Conservation (phyloP, 2,797 vertebrate species). For the Gallinago stenura region DNA sequence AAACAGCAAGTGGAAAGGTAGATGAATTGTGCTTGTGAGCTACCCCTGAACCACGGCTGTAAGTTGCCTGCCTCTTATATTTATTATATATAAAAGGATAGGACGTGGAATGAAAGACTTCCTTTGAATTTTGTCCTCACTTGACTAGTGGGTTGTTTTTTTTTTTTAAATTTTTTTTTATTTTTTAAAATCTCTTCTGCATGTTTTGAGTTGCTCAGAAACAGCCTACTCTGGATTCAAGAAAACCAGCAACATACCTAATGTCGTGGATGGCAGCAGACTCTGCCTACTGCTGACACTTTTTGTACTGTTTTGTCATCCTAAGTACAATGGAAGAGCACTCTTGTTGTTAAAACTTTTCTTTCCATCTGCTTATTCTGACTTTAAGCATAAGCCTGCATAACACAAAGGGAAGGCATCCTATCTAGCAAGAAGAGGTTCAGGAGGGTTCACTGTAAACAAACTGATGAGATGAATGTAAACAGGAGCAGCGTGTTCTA, state of each 20-base stretch:
- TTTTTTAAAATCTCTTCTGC: neutral
- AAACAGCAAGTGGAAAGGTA: neutral
- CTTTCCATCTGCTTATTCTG: conserved; percentile 70
- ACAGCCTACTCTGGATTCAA: conserved; percentile 23
- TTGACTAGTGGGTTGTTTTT: neutral
- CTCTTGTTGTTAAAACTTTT: conserved; percentile 62
- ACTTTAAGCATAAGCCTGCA: conserved; percentile 60
- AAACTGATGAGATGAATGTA: conserved; percentile 65
- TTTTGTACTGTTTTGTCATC: conserved; percentile 54
- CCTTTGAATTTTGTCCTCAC: conserved; percentile 11
- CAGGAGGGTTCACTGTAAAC: conserved; percentile 66
- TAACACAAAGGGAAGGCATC: conserved; percentile 62
- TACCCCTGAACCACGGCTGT: neutral
- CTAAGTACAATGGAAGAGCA: conserved; percentile 63
- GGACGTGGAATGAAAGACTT: neutral
- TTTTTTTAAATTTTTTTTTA: neutral
- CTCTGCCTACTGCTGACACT: conserved; percentile 65
- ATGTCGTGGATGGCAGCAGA: conserved; percentile 12
- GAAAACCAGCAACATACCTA: conserved; percentile 11
- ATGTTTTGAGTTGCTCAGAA: conserved; percentile 57
- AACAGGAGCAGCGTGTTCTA: conserved; percentile 52
- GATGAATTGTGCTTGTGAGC: neutral
- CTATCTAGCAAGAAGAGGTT: conserved; percentile 52
- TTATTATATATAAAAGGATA: neutral
- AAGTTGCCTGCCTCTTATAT: neutral